Evolutionary conservation across 2,888 invertebrate species (phyloP).

Genomic region (Acleris emargana): DNA sequence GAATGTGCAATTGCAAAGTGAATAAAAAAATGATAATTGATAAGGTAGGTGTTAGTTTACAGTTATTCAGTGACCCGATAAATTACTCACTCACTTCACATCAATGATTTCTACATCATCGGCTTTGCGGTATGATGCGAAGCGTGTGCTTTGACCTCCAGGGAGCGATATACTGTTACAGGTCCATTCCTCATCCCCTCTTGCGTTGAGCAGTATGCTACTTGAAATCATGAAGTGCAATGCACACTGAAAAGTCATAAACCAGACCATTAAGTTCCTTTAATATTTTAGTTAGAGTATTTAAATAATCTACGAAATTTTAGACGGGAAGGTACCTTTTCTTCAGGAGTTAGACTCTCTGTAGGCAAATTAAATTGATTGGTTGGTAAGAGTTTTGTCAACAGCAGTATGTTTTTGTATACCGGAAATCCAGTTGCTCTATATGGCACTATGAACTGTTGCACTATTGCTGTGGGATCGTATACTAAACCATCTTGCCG

Average conservation of each 20-base stretch:
- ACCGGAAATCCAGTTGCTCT: conserved; percentile 82
- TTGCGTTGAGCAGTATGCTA: conserved; percentile 76
- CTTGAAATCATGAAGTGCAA: conserved; percentile 87
- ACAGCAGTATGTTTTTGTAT: conserved; percentile 76
- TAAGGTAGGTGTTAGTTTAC: background rate
- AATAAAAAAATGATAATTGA: too few relatives aligned
- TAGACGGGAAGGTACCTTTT: conserved; percentile 69
- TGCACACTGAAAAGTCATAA: conserved; percentile 76
- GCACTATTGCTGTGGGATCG: conserved; percentile 40
- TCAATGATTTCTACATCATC: conserved; percentile 42
- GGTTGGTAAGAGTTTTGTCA: conserved; percentile 81
- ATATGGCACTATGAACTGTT: conserved; percentile 79
- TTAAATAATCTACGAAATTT: too few relatives aligned
- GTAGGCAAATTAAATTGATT: conserved; percentile 82
- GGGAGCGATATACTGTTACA: conserved; percentile 36
- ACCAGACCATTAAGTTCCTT: too few relatives aligned
- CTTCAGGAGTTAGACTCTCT: conserved; percentile 77
- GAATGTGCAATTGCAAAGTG: background rate
- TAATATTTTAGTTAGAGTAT: too few relatives aligned
- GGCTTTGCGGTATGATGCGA: conserved; percentile 33
- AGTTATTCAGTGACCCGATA: conserved; percentile 2
- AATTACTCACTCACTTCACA: conserved; percentile 41
- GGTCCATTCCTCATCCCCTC: conserved; percentile 80
- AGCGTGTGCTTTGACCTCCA: conserved; percentile 24
- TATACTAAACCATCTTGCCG: conserved; percentile 86